Base-by-base conservation (phyloP, 23 tunicate species). In the Trididemnum nubilum region DNA sequence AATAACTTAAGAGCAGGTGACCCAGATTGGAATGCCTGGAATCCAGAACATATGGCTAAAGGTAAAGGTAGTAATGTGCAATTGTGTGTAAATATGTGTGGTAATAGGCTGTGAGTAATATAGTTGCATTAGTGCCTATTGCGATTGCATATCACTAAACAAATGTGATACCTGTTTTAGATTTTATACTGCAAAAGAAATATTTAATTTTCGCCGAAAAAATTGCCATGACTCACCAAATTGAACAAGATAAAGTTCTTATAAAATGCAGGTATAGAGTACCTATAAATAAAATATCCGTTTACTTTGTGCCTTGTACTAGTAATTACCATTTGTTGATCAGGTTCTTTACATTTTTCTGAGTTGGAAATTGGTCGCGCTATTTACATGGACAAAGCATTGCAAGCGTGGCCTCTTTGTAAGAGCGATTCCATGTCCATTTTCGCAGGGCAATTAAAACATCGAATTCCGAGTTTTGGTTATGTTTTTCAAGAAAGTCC, bases 391-490 rank as follows among this genome's bases (percentile, higher is more conserved):
- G 93, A 93, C 59, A 27, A 73, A 65, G 59, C 52, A 2, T 19
- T 31, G 51, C 33, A 67, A 28, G 58, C 67, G 34, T 94, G 98
- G 98, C 79, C 81, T 2, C 19, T 94, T 1, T 81, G 61, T 61
- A 61, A 60, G 21, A 79, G 71, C 61, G 80, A 79, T 19, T 71
- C 77, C 0, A 36, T 94, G 5, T 81, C 88, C 33, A 82, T 81
- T 19, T 4, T 77, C 1, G 98, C 98, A 27, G 98, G 95, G 21
- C 74, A 59, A 77, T 81, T 94, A 15, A 35, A 73, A 57, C 98
- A 94, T 70, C 74, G 95, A 30, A 80, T 89, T 76, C 98, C 98
- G 29, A 79, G 87, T 28, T 94, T 94, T 71, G 98, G 98, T 2
- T 94, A 49, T 64, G 98, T 94, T 30, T 89, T 94, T 72, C 32